These are phyloP conservation scores for Cylloceria caligata DNA, from an alignment of 2,888 invertebrate genomes.

Conservation along the genomic window DNA sequence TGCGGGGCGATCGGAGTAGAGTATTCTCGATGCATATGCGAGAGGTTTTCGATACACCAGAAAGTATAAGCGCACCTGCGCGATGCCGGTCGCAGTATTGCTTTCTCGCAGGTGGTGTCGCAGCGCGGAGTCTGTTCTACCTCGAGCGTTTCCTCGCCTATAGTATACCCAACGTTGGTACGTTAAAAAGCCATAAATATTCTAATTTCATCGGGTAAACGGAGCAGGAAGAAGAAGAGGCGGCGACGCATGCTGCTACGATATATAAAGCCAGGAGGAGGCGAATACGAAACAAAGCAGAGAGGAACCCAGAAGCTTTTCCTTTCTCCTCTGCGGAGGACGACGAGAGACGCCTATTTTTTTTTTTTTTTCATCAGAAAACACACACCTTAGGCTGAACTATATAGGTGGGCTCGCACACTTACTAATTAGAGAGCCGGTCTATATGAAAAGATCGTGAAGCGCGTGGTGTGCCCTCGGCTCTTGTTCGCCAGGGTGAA, in stretches of 20 bases:
- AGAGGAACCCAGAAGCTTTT: constrained; percentile 22
- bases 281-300: constrained; percentile 52
- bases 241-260: constrained; percentile 32
- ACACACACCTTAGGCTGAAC: neutral
- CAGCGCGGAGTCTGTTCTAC: constrained; percentile 40
- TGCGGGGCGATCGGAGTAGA: neutral
- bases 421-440: constrained; percentile 76
- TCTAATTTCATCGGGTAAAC: constrained; percentile 68
- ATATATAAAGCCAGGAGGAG: constrained; percentile 24
- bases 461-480: constrained; percentile 20
- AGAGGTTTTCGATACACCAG: constrained; percentile 47
- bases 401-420: constrained; percentile 52
- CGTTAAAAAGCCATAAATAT: constrained; percentile 72
- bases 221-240: constrained; percentile 44
- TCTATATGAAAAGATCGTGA: constrained; percentile 63
- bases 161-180: constrained; percentile 31
- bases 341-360: constrained; percentile 9
- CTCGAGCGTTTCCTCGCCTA: constrained; percentile 23
- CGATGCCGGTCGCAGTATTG: constrained; percentile 53
- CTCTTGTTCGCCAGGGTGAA: constrained; percentile 22
- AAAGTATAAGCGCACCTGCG: constrained; percentile 53
- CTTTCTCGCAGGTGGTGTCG: constrained; percentile 64
- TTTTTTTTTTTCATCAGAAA: constrained; percentile 24
- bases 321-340: constrained; percentile 29
- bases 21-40: constrained; percentile 28